These are phyloP conservation scores for Indri indri DNA, from an alignment of 2,113 vertebrate genomes.

Conservation along the genomic window DNA sequence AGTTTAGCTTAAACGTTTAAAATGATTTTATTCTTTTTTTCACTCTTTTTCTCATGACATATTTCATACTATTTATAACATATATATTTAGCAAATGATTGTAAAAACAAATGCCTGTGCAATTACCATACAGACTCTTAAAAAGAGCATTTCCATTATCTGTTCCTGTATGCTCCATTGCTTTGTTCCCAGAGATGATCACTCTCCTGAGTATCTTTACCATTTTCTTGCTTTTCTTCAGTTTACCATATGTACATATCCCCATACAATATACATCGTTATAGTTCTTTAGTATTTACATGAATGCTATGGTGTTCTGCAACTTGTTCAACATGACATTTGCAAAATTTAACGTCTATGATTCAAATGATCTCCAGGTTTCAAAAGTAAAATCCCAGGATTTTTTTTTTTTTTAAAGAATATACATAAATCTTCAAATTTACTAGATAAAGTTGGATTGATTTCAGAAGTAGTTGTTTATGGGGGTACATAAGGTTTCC, in stretches of 20 bases:
- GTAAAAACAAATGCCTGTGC: not conserved
- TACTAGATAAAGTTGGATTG: not conserved
- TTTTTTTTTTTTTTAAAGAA: not conserved
- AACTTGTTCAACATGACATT: not conserved
- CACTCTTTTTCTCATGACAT: not conserved
- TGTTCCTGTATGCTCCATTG: not conserved
- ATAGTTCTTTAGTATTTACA: not conserved
- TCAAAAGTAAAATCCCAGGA: not conserved
- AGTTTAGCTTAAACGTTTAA: not conserved
- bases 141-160: not conserved
- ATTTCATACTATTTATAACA: not conserved
- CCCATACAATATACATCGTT: not conserved
- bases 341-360: not conserved
- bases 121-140: not conserved
- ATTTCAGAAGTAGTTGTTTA: not conserved
- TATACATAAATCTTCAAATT: not conserved
- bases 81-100: not conserved
- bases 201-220: not conserved
- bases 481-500: not conserved
- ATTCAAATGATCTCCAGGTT: not conserved
- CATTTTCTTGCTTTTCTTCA: not conserved
- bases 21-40: not conserved
- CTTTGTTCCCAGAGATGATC: not conserved
- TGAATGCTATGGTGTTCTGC: not conserved
- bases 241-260: not conserved